Conservation (phyloP, 30 jellyfish, hydroid and myxozoan genomes). For the Aurelia aurita region DNA sequence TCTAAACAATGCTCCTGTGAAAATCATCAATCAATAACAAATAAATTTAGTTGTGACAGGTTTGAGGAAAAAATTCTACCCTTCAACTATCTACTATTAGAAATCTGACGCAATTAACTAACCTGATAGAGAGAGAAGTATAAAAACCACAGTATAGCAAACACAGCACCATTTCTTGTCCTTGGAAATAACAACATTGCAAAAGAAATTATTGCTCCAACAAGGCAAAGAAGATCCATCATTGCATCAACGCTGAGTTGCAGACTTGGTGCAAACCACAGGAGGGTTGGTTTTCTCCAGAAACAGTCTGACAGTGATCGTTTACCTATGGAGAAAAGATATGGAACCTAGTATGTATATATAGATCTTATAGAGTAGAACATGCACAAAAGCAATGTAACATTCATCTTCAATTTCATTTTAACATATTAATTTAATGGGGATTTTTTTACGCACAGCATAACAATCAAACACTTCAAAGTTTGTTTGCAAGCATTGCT, state of each 20-base stretch:
- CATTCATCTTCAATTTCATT: too few relatives aligned
- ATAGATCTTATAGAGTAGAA: too few relatives aligned
- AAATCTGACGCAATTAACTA: neutral
- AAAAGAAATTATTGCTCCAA: slow-evolving; percentile 74
- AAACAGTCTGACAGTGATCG: slow-evolving; percentile 57
- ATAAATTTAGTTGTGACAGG: too few relatives aligned
- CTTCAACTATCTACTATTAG: neutral
- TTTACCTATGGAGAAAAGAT: slow-evolving; percentile 18
- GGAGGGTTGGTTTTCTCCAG: slow-evolving; percentile 76
- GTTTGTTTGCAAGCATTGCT: too few relatives aligned
- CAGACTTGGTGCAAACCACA: slow-evolving; percentile 79
- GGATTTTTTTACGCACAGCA: too few relatives aligned
- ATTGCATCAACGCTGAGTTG: slow-evolving; percentile 75
- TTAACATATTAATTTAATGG: too few relatives aligned
- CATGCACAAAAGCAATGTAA: too few relatives aligned
- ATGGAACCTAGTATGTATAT: too few relatives aligned
- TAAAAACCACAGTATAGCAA: slow-evolving; percentile 77
- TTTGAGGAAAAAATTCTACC: too few relatives aligned
- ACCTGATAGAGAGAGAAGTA: slow-evolving; percentile 94
- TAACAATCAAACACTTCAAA: too few relatives aligned
- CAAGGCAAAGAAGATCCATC: slow-evolving; percentile 81
- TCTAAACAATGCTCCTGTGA: too few relatives aligned
- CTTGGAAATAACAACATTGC: slow-evolving; percentile 31
- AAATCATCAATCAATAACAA: too few relatives aligned
- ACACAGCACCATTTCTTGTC: slow-evolving; percentile 34